Evolutionary conservation across 2,797 vertebrate genomes (phyloP), one percentile per base, ranked within the genome.

Genomic region (Mormyrops attenuatus): DNA sequence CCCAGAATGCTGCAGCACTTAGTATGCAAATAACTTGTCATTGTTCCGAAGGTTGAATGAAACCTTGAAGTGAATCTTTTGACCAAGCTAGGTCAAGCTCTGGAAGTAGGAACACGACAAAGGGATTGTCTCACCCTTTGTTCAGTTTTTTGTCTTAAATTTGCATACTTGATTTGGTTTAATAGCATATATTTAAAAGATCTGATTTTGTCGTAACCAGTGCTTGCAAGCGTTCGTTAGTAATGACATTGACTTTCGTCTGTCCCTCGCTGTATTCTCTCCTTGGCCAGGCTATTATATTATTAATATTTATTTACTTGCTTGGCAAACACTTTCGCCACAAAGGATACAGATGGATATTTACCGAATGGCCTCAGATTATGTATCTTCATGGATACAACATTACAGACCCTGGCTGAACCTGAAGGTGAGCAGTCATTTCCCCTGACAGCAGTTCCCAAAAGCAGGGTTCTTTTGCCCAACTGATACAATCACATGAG

Each of bases 11-110:
- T 2, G 8, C 85, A 50, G 82, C 22, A 52, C 82, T 80, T 80
- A 80, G 73, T 80, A 80, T 80, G 73, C 73, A 80, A 80, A 80
- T 80, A 80, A 47, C 73, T 47, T 47, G 73, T 80, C 73, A 47
- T 80, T 41, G 73, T 47, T 47, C 73, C 41, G 20, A 80, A 80
- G 73, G 73, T 80, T 80, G 38, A 80, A 41, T 80, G 73, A 80
- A 44, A 80, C 38, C 20, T 41, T 80, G 73, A 80, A 80, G 73
- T 80, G 20, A 80, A 44, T 80, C 41, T 80, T 47, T 44, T 47
- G 34, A 47, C 73, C 41, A 47, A 80, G 73, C 73, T 38, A 73
- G 66, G 66, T 73, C 66, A 73, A 38, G 5, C 13, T 73, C 30
- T 38, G 66, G 30, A 73, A 38, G 30, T 38, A 73, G 30, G 30